These are phyloP conservation scores for Philotrypesis tridentata DNA, from an alignment of 1,140 invertebrate genomes.

Conservation along the genomic window DNA sequence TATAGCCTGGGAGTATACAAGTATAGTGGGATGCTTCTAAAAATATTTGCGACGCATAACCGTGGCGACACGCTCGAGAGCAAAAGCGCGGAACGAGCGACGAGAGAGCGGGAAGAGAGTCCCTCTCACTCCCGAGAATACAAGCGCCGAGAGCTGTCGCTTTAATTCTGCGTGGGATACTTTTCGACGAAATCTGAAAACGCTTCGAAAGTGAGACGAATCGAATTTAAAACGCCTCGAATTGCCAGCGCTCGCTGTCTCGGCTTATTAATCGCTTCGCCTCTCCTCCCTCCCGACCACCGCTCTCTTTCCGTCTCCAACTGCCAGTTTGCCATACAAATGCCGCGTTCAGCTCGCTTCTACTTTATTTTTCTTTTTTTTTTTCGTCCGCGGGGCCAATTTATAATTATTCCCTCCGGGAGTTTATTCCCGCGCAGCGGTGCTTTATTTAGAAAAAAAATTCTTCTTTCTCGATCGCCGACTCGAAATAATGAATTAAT, in stretches of 20 bases:
- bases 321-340: too few relatives aligned
- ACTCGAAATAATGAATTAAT: slow-evolving; percentile 11
- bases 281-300: too few relatives aligned
- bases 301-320: not conserved
- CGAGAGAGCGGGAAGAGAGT: not conserved
- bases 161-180: slow-evolving; percentile 28
- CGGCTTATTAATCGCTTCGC: too few relatives aligned
- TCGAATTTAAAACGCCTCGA: slow-evolving; percentile 11
- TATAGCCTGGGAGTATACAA: too few relatives aligned
- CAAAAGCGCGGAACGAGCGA: slow-evolving; percentile 41
- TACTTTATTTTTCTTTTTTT: not conserved
- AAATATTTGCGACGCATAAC: slow-evolving; percentile 46
- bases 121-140: slow-evolving; percentile 19
- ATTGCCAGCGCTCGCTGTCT: not conserved
- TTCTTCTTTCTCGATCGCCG: not conserved
- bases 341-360: too few relatives aligned
- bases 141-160: not conserved
- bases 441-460: not conserved
- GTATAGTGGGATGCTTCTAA: slow-evolving; percentile 49
- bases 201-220: slow-evolving; percentile 7
- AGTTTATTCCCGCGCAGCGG: not conserved
- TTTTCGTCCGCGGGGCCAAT: not conserved
- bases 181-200: slow-evolving; percentile 18
- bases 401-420: too few relatives aligned
- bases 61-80: slow-evolving; percentile 55